Conservation (phyloP, 2,888 invertebrate genomes). For the Phaonia tiefii region DNA sequence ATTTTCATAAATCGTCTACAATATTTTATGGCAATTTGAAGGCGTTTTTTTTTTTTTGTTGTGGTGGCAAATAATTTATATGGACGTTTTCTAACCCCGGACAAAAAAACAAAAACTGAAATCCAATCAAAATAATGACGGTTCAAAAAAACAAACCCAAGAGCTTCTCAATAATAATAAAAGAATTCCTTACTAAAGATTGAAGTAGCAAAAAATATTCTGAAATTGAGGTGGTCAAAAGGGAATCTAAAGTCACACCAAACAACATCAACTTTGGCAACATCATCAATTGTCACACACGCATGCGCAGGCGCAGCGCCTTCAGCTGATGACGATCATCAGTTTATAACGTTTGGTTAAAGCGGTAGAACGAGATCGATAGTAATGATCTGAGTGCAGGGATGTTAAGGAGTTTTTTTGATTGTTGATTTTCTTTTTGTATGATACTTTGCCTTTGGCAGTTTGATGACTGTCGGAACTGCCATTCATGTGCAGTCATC, state of each 20-base stretch:
- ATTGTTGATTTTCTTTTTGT: not conserved
- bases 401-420: not conserved
- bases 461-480: conserved; percentile 44
- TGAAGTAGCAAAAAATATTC: not conserved
- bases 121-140: not conserved
- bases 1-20: conserved; percentile 3
- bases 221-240: conserved; percentile 14
- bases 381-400: conserved; percentile 44
- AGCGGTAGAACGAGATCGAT: conserved; percentile 45
- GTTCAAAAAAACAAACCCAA: not conserved
- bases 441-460: conserved; percentile 12
- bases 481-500: conserved; percentile 25
- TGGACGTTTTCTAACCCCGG: too few species aligned
- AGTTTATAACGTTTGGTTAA: not conserved
- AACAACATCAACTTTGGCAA: conserved; percentile 51
- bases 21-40: conserved; percentile 34
- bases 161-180: not conserved
- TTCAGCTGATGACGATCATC: not conserved
- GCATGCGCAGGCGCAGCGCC: not conserved
- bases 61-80: not conserved
- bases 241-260: conserved; percentile 43
- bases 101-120: not conserved
- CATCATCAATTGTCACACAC: conserved; percentile 59
- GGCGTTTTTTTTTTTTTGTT: not conserved
- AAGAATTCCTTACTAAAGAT: not conserved